phyloP scores from a whole-genome alignment of 2,113 vertebrate species.

The Ardeotis arabs region DNA sequence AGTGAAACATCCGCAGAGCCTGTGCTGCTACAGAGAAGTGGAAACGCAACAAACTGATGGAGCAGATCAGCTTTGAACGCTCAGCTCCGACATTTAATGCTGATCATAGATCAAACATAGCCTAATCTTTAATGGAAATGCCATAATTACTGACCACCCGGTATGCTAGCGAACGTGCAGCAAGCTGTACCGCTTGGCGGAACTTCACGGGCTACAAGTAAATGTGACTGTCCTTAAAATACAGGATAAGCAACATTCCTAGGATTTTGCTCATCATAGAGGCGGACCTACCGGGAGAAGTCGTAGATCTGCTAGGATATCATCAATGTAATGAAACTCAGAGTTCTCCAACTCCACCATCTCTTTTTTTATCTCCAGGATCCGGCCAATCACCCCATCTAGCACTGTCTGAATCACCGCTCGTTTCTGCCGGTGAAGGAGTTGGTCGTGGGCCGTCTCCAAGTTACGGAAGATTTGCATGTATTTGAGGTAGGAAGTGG shows the following conservation, averaged over 20 bases:
- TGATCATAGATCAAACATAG: not conserved
- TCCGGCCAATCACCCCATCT: constrained; percentile 82
- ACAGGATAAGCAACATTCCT: not conserved
- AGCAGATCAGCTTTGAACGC: not conserved
- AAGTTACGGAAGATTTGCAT: constrained; percentile 78
- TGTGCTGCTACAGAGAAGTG: not conserved
- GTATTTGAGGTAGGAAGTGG: constrained; percentile 82
- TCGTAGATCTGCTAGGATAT: constrained; percentile 80
- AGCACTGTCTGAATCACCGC: constrained; percentile 70
- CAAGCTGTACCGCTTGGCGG: not conserved
- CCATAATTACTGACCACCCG: not conserved
- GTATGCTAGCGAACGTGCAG: not conserved
- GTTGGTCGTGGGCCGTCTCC: constrained; percentile 75
- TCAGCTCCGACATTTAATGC: not conserved
- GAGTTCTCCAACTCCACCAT: constrained; percentile 83
- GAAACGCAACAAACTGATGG: not conserved
- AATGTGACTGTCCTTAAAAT: not conserved
- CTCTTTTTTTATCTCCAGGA: constrained; percentile 86
- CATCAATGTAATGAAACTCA: constrained; percentile 82
- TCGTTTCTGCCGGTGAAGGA: constrained; percentile 81
- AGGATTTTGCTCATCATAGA: accelerated
- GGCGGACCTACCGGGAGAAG: constrained; percentile 76
- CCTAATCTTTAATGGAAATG: not conserved
- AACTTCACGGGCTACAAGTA: not conserved
- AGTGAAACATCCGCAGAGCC: not conserved